Percentiles rank a stretch among this genome's conserved stretches.
Evolutionary conservation across 2,888 invertebrate genomes (phyloP).

Genomic region (Nephrotoma appendiculata): DNA sequence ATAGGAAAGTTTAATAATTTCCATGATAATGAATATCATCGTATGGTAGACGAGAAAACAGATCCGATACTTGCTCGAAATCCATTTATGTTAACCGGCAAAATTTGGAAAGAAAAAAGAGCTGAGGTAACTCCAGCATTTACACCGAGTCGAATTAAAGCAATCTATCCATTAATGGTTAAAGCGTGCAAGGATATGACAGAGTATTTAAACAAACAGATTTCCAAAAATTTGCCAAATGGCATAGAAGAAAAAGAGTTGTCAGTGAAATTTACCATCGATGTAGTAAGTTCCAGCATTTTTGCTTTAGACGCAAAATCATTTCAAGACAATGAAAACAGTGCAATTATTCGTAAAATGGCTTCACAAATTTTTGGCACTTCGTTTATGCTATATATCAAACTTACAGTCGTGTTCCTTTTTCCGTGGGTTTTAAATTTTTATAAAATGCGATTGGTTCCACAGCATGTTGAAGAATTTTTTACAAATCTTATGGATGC

Average conservation of each 20-base stretch:
- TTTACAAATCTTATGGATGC: conserved; percentile 14
- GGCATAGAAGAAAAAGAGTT: conserved; percentile 12
- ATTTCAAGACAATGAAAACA: conserved; percentile 11
- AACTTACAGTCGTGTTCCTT: conserved; percentile 6
- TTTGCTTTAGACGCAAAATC: conserved; percentile 25
- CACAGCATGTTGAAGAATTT: conserved; percentile 11
- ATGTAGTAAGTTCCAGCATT: conserved; percentile 21
- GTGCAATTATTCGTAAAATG: conserved; percentile 10
- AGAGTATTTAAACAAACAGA: background rate
- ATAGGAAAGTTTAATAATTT: background rate
- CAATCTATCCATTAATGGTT: conserved; percentile 8
- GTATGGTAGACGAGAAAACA: conserved; percentile 8
- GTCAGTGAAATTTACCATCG: conserved; percentile 13
- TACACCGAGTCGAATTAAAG: conserved; percentile 13
- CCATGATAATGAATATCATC: background rate
- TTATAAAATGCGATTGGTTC: conserved; percentile 10
- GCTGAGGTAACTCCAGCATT: conserved; percentile 17
- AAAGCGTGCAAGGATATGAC: background rate
- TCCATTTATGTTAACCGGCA: conserved; percentile 19
- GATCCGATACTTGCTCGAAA: conserved; percentile 19
- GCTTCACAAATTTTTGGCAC: conserved; percentile 10
- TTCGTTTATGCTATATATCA: conserved; percentile 4
- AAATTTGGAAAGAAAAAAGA: conserved; percentile 19
- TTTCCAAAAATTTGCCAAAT: background rate
- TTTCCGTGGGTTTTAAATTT: conserved; percentile 15